A percentile compares a stretch with the other conserved stretches of the same genome.
Conservation (phyloP, 2,113 vertebrate species). For the Tetrax tetrax region DNA sequence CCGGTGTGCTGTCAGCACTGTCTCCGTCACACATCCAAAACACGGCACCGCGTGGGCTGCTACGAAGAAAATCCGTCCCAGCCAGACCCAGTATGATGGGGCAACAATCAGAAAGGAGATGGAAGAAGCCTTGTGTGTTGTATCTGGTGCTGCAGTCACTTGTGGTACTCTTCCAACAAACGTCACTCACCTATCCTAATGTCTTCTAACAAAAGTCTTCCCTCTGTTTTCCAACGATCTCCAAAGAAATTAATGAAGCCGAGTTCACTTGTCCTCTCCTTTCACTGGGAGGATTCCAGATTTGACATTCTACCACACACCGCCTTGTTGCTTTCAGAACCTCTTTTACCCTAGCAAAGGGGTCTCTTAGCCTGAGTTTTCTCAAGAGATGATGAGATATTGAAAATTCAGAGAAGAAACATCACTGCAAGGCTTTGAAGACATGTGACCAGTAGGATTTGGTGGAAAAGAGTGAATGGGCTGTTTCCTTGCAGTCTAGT, state of each 20-base stretch:
- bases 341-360: background rate
- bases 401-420: background rate
- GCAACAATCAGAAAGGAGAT: background rate
- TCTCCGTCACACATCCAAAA: background rate
- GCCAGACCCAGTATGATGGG: too few species aligned
- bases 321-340: background rate
- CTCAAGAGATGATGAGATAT: accelerated
- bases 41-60: accelerated
- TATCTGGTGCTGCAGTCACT: background rate
- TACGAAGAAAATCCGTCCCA: background rate
- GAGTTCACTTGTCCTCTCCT: background rate
- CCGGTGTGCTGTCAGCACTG: accelerated
- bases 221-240: background rate
- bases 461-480: background rate
- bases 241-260: background rate
- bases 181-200: background rate
- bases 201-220: background rate
- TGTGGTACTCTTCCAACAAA: background rate
- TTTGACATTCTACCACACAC: accelerated
- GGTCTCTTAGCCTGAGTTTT: background rate
- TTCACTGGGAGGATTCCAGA: background rate
- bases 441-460: background rate
- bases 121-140: background rate
- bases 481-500: background rate
- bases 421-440: background rate